phyloP scores from a whole-genome alignment of 2,797 vertebrate species.

The Labroides dimidiatus region DNA sequence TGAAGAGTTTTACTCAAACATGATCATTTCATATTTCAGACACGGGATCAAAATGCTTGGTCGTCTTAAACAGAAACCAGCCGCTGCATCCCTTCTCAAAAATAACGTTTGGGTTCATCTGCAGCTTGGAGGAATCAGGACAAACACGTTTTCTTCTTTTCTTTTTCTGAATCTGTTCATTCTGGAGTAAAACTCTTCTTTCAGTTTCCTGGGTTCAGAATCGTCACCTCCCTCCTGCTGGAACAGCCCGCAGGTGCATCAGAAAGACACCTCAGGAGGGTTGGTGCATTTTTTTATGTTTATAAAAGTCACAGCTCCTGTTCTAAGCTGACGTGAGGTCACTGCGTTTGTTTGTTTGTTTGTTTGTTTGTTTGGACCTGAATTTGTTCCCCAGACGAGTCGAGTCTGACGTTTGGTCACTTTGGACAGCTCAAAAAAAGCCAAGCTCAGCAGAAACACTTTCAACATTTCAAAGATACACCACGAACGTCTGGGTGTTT shows the following conservation, averaged over 20 bases:
- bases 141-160: not conserved
- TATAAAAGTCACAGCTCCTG: constrained; percentile 36
- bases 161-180: not conserved
- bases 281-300: constrained; percentile 28
- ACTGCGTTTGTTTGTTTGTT: not conserved
- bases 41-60: not conserved
- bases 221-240: constrained; percentile 8
- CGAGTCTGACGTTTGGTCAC: constrained; percentile 47
- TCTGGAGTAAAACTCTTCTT: constrained; percentile 41
- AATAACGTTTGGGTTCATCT: not conserved
- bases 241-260: constrained; percentile 11
- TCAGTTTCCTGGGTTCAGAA: constrained; percentile 25
- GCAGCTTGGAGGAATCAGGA: not conserved
- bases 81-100: too few species aligned
- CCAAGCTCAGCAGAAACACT: constrained; percentile 33
- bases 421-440: constrained; percentile 51
- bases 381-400: constrained; percentile 27
- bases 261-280: not conserved
- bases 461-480: constrained; percentile 24
- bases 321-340: constrained; percentile 13
- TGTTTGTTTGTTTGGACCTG: constrained; percentile 18
- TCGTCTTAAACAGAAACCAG: not conserved
- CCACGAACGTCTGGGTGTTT: constrained; percentile 7
- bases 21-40: not conserved
- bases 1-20: constrained; percentile 25